These are phyloP conservation scores for Gavia stellata DNA, from an alignment of 2,113 vertebrate species.

Conservation along the genomic window DNA sequence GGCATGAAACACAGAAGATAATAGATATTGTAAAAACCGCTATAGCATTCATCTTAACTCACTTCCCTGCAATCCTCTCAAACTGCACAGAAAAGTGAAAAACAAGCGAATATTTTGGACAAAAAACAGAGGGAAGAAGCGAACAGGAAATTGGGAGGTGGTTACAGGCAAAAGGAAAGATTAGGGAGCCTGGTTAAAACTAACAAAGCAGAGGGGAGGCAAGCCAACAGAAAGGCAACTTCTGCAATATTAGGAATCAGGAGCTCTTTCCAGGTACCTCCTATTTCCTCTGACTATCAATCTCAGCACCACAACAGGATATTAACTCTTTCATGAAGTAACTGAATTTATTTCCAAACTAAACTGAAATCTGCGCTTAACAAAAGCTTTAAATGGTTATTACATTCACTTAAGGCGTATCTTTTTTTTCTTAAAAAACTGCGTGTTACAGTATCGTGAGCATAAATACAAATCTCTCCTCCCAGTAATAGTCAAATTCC, in stretches of 20 bases:
- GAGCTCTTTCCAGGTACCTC: conserved; percentile 47
- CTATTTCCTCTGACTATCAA: conserved; percentile 54
- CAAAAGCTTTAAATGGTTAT: not conserved
- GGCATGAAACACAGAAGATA: conserved; percentile 46
- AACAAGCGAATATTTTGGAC: not conserved
- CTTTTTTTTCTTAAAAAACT: not conserved
- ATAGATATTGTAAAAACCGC: conserved; percentile 16
- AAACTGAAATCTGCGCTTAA: not conserved
- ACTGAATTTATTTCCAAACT: not conserved
- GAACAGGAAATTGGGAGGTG: conserved; percentile 24
- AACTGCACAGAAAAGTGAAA: not conserved
- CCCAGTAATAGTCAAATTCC: not conserved
- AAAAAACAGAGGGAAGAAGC: conserved; percentile 4
- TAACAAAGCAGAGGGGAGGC: not conserved
- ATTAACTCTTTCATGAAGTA: conserved; percentile 34
- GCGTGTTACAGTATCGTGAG: accelerated
- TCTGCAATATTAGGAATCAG: not conserved
- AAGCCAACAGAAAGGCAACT: not conserved
- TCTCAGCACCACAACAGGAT: not conserved
- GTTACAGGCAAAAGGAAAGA: conserved; percentile 5
- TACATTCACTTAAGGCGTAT: not conserved
- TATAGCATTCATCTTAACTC: conserved; percentile 27
- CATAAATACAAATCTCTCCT: not conserved
- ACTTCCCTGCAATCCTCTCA: not conserved
- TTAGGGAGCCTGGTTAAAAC: conserved; percentile 13